phyloP scores from a whole-genome alignment of 1,140 invertebrate genomes.

The Achatina immaculata region DNA sequence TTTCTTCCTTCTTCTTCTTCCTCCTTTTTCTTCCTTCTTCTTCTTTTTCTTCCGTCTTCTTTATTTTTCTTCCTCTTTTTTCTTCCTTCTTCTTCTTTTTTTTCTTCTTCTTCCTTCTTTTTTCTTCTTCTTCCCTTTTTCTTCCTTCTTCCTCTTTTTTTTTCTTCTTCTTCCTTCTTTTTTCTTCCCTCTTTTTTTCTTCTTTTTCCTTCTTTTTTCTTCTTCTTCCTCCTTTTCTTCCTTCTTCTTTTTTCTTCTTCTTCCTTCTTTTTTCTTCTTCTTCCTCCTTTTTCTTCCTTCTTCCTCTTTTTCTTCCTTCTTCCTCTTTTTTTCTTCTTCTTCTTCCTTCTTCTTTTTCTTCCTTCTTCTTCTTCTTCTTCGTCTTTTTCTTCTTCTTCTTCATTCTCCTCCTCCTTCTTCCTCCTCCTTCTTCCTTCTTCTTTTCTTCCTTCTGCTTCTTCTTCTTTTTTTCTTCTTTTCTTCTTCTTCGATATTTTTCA shows the following conservation, averaged over 20 bases:
- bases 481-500: no score
- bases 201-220: not conserved
- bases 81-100: not conserved
- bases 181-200: not conserved
- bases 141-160: not conserved
- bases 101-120: not conserved
- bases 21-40: slow-evolving; percentile 5
- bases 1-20: not conserved
- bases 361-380: no score
- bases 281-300: no score
- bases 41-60: not conserved
- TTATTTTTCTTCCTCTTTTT: not conserved
- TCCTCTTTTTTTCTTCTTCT: no score
- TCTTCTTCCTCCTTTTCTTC: not conserved
- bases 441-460: no score
- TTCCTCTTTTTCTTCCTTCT: no score
- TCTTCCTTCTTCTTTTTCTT: no score
- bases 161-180: not conserved
- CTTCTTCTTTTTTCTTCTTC: not conserved
- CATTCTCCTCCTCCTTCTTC: no score
- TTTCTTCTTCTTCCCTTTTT: not conserved
- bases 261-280: not conserved
- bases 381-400: no score
- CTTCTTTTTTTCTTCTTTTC: no score
- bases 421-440: no score